These are phyloP conservation scores for Amiota mariae DNA, from an alignment of 2,888 invertebrate genomes.

Conservation along the genomic window DNA sequence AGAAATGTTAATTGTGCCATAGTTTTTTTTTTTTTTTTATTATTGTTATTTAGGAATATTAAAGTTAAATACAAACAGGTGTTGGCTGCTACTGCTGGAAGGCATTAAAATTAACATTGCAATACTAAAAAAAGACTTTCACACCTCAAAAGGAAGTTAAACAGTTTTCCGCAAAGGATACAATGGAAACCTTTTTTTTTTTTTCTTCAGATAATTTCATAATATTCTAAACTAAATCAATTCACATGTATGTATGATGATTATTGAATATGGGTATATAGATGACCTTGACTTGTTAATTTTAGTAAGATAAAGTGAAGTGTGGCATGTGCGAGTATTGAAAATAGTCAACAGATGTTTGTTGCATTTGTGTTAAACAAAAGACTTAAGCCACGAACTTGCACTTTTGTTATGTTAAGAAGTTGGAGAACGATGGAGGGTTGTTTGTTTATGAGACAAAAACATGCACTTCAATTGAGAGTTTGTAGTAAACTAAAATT, in stretches of 20 bases:
- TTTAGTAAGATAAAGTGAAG: constrained; percentile 45
- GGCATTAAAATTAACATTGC: constrained; percentile 51
- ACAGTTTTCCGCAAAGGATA: background rate
- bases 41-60: background rate
- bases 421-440: too few species aligned
- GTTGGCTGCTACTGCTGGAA: constrained; percentile 45
- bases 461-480: too few species aligned
- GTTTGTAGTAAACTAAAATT: too few species aligned
- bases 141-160: constrained; percentile 46
- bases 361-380: constrained; percentile 32
- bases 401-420: background rate
- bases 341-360: constrained; percentile 17
- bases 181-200: background rate
- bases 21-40: too few species aligned
- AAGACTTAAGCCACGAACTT: constrained; percentile 57
- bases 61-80: constrained; percentile 59
- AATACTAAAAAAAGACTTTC: constrained; percentile 59
- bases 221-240: too few species aligned
- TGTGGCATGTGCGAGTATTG: constrained; percentile 34
- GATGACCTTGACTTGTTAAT: constrained; percentile 71
- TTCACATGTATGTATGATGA: too few species aligned
- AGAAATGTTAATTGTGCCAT: too few species aligned
- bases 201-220: too few species aligned
- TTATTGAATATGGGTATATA: background rate
- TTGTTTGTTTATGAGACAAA: too few species aligned